Percentiles rank a stretch among this genome's conserved stretches.
Conservation (phyloP, 2,888 invertebrate species). For the Steinernema carpocapsae region DNA sequence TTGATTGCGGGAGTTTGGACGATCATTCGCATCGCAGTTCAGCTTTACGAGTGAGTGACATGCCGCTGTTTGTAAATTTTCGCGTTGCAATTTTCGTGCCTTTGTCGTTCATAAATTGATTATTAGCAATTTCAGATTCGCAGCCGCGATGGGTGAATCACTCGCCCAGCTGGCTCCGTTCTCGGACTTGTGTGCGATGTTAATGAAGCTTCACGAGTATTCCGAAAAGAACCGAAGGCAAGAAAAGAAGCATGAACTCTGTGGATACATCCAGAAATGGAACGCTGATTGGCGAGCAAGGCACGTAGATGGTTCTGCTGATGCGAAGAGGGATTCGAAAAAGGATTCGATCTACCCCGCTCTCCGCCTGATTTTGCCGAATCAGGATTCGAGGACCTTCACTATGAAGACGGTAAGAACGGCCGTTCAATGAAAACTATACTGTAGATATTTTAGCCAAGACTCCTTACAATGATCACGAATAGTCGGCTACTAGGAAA, state of each 20-base stretch:
- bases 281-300: neutral
- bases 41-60: no score
- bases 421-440: no score
- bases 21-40: no score
- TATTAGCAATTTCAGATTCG: neutral
- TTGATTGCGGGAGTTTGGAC: no score
- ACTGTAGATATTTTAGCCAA: no score
- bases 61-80: no score
- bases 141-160: neutral
- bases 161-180: neutral
- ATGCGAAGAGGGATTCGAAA: no score
- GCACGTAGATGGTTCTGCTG: neutral
- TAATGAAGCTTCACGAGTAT: neutral
- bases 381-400: constrained; percentile 10
- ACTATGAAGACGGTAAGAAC: neutral
- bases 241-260: no score
- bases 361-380: neutral
- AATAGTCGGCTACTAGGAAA: no score
- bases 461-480: no score
- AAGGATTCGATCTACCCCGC: neutral
- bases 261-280: neutral
- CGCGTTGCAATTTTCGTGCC: no score
- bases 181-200: neutral
- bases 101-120: neutral
- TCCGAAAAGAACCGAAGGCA: no score